Evolutionary conservation across 2,888 invertebrate species (phyloP).

Genomic region (Trichogramma evanescens): DNA sequence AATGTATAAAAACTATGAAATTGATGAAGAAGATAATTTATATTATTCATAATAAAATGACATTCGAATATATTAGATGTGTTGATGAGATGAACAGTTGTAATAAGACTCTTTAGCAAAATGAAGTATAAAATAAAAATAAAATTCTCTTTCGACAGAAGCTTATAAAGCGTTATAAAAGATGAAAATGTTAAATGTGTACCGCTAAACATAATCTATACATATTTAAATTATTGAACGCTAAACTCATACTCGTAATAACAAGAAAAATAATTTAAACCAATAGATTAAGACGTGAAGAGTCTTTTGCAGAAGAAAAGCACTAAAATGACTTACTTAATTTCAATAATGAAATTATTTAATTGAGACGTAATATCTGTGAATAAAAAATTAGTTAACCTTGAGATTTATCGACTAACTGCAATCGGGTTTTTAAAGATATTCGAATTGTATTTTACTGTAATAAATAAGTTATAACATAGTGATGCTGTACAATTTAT

Average conservation of each 20-base stretch:
- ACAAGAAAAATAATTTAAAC: conserved; percentile 29
- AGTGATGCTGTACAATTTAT: too few relatives aligned
- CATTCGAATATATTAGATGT: too few relatives aligned
- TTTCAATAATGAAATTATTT: too few relatives aligned
- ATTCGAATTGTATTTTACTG: too few relatives aligned
- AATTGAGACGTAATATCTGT: conserved; percentile 16
- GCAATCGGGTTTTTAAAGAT: not conserved
- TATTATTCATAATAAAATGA: too few relatives aligned
- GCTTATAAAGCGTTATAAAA: conserved; percentile 25
- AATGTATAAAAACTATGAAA: too few relatives aligned
- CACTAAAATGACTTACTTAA: too few relatives aligned
- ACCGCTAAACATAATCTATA: conserved; percentile 44
- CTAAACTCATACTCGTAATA: conserved; percentile 44
- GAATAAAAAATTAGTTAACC: conserved; percentile 15
- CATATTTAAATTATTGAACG: conserved; percentile 45
- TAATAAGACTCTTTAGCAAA: conserved; percentile 18
- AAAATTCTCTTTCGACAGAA: conserved; percentile 21
- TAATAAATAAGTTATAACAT: too few relatives aligned
- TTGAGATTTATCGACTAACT: too few relatives aligned
- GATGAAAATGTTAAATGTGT: conserved; percentile 35
- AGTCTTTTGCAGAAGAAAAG: not conserved
- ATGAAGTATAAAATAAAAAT: conserved; percentile 19
- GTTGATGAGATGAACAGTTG: too few relatives aligned
- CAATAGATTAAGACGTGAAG: conserved; percentile 40
- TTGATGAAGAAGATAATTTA: too few relatives aligned